Base-by-base conservation (phyloP, 2,113 vertebrate species). In the Microcebus lehilahytsara region DNA sequence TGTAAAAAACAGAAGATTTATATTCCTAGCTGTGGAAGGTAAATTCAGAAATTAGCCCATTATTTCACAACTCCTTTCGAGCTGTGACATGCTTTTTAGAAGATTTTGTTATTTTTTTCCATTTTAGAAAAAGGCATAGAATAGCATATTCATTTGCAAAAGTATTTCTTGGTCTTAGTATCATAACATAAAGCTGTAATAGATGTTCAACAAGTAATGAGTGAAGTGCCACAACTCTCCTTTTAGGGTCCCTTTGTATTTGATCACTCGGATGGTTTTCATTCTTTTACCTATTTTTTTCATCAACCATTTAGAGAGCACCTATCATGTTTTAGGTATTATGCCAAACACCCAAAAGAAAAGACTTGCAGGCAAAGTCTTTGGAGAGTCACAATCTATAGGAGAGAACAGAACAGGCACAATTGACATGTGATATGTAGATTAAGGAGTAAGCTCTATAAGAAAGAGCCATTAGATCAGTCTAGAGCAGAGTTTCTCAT, bases 1-100 rank as follows among this genome's bases (percentile, higher is more conserved):
- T 97, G 95, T 97, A 98, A 98, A 98, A 98, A 98, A 92, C 25
- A 51, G 53, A 83, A 93, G 62, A 37, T 46, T 72, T 46, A 53
- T 67, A 69, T 69, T 71, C 16, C 23, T 71, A 5, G 23, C 51
- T 37, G 1, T 72, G 11, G 67, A 71, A 46, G 11, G 34, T 75
- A 71, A 56, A 79, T 90, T 81, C n/a, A 96, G 67, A 92, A 92
- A 89, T 94, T 88, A 94, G 22, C 14, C 32, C 53, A 30, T 80
- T 64, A 37, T 80, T 85, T 93, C n/a, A 49, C 30, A 77, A 51
- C 34, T 77, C 12, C 86, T 81, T 64, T 25, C 37, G 46, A 81
- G 34, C 80, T n/a, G 60, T 80, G 32, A 60, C 49, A 49, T 60
- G 10, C 20, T 62, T 77, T 51, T 56, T 83, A 83, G 60, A 42